phyloP scores from a whole-genome alignment of 92 coral and sea anemone species.

The Siderastrea radians region DNA sequence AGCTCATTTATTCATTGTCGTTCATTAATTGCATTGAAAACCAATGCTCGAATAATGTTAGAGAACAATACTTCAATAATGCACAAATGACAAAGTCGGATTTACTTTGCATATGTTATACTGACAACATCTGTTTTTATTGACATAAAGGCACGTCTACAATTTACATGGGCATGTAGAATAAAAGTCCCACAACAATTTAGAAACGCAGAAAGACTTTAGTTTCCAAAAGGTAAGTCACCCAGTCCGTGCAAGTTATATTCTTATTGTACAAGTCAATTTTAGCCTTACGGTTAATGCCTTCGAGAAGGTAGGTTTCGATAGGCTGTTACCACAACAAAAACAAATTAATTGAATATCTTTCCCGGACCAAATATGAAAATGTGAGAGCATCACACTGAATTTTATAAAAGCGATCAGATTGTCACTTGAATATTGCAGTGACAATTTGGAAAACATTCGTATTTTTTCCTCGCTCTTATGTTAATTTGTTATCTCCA shows the following conservation, averaged over 20 bases:
- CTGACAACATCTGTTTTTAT: not conserved
- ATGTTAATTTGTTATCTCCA: not conserved
- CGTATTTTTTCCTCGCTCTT: not conserved
- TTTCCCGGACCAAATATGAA: conserved; percentile 5
- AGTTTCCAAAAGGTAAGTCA: not conserved
- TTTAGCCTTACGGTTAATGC: too few species aligned
- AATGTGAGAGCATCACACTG: not conserved
- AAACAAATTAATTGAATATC: not conserved
- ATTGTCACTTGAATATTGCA: not conserved
- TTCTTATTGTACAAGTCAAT: not conserved
- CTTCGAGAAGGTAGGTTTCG: not conserved
- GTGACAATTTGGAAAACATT: not conserved
- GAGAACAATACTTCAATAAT: conserved; percentile 17
- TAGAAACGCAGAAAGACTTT: not conserved
- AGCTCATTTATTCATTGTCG: not conserved
- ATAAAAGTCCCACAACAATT: not conserved
- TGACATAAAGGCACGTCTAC: not conserved
- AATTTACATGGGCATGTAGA: not conserved
- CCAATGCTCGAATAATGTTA: conserved; percentile 2
- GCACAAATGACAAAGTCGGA: conserved; percentile 5
- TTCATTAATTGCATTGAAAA: not conserved
- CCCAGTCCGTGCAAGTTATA: not conserved
- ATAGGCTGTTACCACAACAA: not conserved
- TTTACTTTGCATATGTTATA: not conserved
- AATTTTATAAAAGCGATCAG: not conserved